Evolutionary conservation across 1,140 invertebrate genomes (phyloP).

Genomic region (Thaumetopoea pityocampa): DNA sequence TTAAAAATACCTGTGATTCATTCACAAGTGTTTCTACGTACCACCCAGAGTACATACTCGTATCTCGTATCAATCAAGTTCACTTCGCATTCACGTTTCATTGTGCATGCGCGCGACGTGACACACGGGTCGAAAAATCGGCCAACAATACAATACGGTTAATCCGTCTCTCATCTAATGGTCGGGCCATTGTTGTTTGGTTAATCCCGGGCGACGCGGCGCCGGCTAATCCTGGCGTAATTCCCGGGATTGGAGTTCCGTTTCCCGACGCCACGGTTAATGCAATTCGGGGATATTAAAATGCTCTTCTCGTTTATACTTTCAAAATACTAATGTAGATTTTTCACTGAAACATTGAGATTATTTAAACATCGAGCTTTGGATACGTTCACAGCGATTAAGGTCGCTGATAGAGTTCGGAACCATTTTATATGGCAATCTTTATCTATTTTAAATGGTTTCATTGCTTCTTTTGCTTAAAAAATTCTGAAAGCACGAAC

Average conservation of each 20-base stretch:
- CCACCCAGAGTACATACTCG: no score
- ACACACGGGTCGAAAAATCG: slow-evolving; percentile 9
- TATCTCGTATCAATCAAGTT: slow-evolving; percentile 6
- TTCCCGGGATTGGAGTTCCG: slow-evolving; percentile 33
- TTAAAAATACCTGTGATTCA: no score
- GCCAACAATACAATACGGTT: slow-evolving; percentile 15
- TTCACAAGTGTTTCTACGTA: no score
- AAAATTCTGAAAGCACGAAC: no score
- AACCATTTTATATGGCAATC: no score
- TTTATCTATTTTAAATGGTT: no score
- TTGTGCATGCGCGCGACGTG: slow-evolving; percentile 8
- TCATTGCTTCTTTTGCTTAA: no score
- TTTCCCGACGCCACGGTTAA: slow-evolving; percentile 28
- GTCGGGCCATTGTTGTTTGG: slow-evolving; percentile 40
- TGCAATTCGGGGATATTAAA: slow-evolving; percentile 30
- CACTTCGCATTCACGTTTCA: slow-evolving; percentile 7
- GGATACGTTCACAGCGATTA: no score
- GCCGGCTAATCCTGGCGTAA: slow-evolving; percentile 46
- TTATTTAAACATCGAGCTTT: no score
- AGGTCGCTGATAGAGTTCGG: no score
- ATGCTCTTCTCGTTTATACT: slow-evolving; percentile 12
- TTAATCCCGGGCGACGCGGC: slow-evolving; percentile 35
- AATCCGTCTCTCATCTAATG: slow-evolving; percentile 32
- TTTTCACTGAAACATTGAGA: no score
- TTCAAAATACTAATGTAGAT: slow-evolving; percentile 15